Percentiles rank a stretch among this genome's conserved stretches.
phyloP scores from a whole-genome alignment of 2,113 vertebrate genomes.

The Psephotus haematonotus region DNA sequence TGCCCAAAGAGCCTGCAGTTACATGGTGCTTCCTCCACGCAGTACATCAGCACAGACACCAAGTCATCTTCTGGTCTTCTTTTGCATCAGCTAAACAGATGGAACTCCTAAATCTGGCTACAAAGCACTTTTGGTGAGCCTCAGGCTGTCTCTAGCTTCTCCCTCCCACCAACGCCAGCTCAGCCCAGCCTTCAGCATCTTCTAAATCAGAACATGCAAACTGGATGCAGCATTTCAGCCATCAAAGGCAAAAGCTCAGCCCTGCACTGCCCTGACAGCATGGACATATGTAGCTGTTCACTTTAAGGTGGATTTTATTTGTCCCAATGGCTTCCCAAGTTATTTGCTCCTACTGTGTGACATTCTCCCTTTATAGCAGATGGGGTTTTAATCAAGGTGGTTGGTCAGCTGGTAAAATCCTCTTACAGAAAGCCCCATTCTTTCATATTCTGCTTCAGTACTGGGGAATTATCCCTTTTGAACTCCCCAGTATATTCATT shows the following conservation, averaged over 20 bases:
- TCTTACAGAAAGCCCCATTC: not conserved
- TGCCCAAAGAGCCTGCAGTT: not conserved
- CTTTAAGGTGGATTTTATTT: not conserved
- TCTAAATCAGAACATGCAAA: not conserved
- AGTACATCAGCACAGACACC: not conserved
- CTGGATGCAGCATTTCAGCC: not conserved
- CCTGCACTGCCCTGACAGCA: not conserved
- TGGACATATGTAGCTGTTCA: not conserved
- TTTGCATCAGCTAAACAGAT: not conserved
- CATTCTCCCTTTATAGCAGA: not conserved
- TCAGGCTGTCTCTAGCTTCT: not conserved
- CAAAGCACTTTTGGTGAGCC: not conserved
- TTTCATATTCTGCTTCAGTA: conserved; percentile 10
- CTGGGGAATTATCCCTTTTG: conserved; percentile 26
- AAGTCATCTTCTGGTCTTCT: not conserved
- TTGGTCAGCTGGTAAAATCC: conserved; percentile 40
- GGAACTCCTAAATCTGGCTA: not conserved
- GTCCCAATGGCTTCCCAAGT: not conserved
- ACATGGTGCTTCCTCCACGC: not conserved
- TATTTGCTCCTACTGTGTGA: not conserved
- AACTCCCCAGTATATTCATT: conserved; percentile 15
- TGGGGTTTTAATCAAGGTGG: not conserved
- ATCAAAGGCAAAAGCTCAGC: not conserved
- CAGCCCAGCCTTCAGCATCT: not conserved
- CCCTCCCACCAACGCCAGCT: not conserved